Conservation (phyloP, 2,888 invertebrate species). For the Oscheius sp. region DNA sequence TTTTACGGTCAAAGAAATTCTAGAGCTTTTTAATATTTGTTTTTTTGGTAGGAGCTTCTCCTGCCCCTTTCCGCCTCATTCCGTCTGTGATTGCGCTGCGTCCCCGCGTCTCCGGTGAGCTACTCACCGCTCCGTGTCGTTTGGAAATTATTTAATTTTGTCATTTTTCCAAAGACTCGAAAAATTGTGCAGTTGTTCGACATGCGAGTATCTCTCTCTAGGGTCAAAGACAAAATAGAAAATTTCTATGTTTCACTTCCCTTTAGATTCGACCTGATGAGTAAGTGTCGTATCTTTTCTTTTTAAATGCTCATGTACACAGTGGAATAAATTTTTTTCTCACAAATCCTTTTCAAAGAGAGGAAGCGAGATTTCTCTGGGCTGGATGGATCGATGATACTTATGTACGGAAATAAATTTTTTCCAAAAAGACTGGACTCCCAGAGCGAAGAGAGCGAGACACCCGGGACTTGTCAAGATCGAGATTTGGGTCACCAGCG, state of each 20-base stretch:
- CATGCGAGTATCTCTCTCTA: constrained; percentile 16
- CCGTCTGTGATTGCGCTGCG: constrained; percentile 1
- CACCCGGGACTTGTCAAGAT: not conserved
- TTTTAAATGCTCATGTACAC: constrained; percentile 25
- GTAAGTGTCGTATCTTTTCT: not conserved
- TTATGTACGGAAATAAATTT: too few species aligned
- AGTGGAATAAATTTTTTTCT: constrained; percentile 8
- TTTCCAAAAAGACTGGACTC: not conserved
- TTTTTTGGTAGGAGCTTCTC: not conserved
- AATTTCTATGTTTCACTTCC: too few species aligned
- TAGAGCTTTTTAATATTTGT: constrained; percentile 1
- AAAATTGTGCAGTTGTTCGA: constrained; percentile 13
- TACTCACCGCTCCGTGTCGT: not conserved
- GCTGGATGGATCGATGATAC: too few species aligned
- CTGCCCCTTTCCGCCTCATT: not conserved
- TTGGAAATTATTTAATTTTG: not conserved
- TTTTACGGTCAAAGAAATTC: constrained; percentile 8
- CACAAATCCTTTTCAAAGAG: too few species aligned
- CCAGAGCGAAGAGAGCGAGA: not conserved
- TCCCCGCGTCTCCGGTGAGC: constrained; percentile 1
- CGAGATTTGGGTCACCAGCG: constrained; percentile 14
- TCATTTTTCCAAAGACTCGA: not conserved
- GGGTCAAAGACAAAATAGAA: too few species aligned
- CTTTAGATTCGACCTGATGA: not conserved
- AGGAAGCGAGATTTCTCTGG: too few species aligned